These are phyloP conservation scores for Brevimyrus niger DNA, from an alignment of 2,113 vertebrate genomes.

Conservation along the genomic window DNA sequence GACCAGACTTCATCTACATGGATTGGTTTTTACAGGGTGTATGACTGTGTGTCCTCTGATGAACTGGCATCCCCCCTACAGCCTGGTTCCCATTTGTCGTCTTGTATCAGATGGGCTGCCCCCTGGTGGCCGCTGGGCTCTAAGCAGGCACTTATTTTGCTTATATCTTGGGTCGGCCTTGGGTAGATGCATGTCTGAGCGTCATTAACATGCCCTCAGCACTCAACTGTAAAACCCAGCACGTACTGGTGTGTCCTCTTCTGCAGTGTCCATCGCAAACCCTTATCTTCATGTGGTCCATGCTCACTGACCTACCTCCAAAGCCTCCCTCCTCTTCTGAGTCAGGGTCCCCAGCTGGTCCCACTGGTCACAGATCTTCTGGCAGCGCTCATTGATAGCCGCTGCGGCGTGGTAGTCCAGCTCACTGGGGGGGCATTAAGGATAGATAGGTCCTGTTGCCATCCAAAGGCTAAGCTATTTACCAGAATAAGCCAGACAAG, in stretches of 20 bases:
- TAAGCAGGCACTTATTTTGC: not conserved
- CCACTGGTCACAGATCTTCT: slow-evolving; percentile 85
- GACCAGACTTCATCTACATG: not conserved
- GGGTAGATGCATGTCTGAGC: not conserved
- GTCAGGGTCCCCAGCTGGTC: slow-evolving; percentile 79
- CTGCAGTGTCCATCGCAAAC: not conserved
- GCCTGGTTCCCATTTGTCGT: not conserved
- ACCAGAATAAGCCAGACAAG: not conserved
- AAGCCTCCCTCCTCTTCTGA: slow-evolving; percentile 75
- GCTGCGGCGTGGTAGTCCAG: slow-evolving; percentile 75
- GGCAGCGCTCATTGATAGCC: slow-evolving; percentile 74
- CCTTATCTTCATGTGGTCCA: not conserved
- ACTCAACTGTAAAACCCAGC: not conserved
- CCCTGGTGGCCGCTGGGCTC: not conserved
- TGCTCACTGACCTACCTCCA: slow-evolving; percentile 63
- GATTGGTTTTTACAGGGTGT: not conserved
- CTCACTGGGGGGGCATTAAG: slow-evolving; percentile 45
- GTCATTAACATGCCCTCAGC: not conserved
- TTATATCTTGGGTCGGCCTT: not conserved
- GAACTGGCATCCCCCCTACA: not conserved
- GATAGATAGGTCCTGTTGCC: not conserved
- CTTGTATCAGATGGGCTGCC: not conserved
- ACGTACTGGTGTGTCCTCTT: not conserved
- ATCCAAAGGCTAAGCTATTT: not conserved
- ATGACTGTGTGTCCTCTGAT: not conserved